Conservation (phyloP, 2,113 vertebrate genomes). For the Neogale vison region DNA sequence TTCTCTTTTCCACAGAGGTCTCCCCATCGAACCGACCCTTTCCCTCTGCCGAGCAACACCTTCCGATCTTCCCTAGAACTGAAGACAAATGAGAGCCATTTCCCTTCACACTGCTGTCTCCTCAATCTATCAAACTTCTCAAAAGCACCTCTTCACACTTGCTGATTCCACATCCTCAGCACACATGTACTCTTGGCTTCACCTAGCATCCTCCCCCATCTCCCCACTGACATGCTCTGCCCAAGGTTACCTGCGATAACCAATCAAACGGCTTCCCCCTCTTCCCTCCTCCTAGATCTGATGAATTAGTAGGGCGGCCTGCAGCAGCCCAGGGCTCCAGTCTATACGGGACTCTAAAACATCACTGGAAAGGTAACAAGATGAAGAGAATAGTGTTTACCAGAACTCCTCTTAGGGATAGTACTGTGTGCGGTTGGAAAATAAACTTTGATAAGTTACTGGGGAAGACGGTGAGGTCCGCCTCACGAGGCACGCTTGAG, state of each 20-base stretch:
- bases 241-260: slow-evolving; percentile 8
- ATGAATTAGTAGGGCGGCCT: neutral
- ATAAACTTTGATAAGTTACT: neutral
- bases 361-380: neutral
- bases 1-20: neutral
- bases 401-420: neutral
- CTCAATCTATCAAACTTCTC: neutral
- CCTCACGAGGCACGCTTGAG: neutral
- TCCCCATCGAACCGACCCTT: neutral
- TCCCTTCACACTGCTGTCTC: neutral
- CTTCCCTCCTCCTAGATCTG: neutral
- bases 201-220: neutral
- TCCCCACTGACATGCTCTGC: neutral
- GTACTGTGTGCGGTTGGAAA: neutral
- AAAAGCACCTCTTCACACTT: neutral
- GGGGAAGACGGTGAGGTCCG: neutral
- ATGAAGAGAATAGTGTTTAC: neutral
- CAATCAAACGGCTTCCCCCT: neutral
- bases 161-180: neutral
- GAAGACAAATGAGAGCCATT: neutral
- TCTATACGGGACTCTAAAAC: neutral
- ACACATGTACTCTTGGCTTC: neutral
- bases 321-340: neutral
- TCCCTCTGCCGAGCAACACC: neutral
- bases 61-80: neutral